Base-by-base conservation (phyloP, 64 coral and sea anemone genomes). In the Astreopora myriophthalma region DNA sequence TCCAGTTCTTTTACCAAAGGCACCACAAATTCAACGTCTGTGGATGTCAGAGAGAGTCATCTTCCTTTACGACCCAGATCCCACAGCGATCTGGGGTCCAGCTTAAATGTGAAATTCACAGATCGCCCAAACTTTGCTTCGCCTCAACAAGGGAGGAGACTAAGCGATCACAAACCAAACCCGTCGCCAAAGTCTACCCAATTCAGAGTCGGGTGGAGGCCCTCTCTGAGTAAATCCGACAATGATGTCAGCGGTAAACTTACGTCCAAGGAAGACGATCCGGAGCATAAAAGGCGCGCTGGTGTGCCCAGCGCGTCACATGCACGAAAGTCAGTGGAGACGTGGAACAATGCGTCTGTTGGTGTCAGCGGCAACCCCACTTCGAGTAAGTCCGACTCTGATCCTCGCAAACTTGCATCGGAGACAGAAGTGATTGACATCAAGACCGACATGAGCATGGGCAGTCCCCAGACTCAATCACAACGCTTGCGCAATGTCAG, bases 401-500 rank as follows among this genome's bases (percentile, higher is more conserved):
- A 83, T 83, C 22, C 61, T 83, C 52, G 57, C 33, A 65, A 42
- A 31, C 52, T 82, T 63, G 55, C 26, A 31, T 64, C 79, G 27
- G 79, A 83, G 9, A 57, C 61, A 10, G 79, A 83, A 24, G 2
- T 1, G 1, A 34, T 8, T 14, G 33, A 64, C 42, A 14, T 23
- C 0, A 83, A 33, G 0, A 34, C 1, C n/a, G 33, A 83, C 25
- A 3, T 23, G 17, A 83, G 34, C 60, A 83, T 57, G 25, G 1
- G 16, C 11, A 64, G 79, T 37, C 24, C 11, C 2, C 23, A 40
- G 31, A 16, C 42, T 55, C 52, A 73, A 36, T 38, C 79, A n/a
- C 52, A 22, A 5, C 55, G 57, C 22, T 3, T 83, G 31, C 79
- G 79, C 34, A 61, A n/a, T 35, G 17, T 8, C 17, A 83, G 29